Evolutionary conservation across 2,113 vertebrate species (phyloP).

Genomic region (Macrotis lagotis): DNA sequence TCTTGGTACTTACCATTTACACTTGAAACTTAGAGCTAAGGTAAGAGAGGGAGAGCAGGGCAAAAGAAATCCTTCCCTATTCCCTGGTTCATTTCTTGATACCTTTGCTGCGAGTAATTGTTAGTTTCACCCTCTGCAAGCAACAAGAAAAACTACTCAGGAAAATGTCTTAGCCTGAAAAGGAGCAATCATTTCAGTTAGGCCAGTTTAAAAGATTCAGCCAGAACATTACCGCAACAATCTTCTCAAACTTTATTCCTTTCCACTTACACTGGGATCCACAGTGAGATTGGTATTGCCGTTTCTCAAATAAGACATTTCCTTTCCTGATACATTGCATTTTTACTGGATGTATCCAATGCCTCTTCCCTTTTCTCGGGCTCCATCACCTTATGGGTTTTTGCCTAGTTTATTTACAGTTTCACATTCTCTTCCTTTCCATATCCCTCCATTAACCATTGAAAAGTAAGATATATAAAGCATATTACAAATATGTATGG

Average conservation of each 20-base stretch:
- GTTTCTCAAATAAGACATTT: neutral
- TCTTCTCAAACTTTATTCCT: neutral
- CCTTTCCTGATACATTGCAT: too few species aligned
- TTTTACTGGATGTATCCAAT: too few species aligned
- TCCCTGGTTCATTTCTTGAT: too few species aligned
- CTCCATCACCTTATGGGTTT: neutral
- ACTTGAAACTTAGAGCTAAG: too few species aligned
- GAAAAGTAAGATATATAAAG: neutral
- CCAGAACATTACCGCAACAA: neutral
- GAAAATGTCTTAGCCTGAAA: neutral
- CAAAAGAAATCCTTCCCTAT: too few species aligned
- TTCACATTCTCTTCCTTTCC: neutral
- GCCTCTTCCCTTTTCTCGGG: too few species aligned
- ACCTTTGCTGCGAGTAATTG: too few species aligned
- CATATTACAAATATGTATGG: too few species aligned
- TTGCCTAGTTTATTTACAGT: neutral
- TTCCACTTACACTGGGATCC: neutral
- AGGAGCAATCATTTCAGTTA: neutral
- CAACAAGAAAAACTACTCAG: too few species aligned
- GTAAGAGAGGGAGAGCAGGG: too few species aligned
- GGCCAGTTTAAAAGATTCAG: neutral
- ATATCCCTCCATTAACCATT: neutral
- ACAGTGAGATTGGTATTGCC: neutral
- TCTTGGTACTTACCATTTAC: too few species aligned
- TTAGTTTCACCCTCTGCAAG: too few species aligned